Evolutionary conservation across 2,113 vertebrate genomes (phyloP).

Genomic region (Meriones unguiculatus): DNA sequence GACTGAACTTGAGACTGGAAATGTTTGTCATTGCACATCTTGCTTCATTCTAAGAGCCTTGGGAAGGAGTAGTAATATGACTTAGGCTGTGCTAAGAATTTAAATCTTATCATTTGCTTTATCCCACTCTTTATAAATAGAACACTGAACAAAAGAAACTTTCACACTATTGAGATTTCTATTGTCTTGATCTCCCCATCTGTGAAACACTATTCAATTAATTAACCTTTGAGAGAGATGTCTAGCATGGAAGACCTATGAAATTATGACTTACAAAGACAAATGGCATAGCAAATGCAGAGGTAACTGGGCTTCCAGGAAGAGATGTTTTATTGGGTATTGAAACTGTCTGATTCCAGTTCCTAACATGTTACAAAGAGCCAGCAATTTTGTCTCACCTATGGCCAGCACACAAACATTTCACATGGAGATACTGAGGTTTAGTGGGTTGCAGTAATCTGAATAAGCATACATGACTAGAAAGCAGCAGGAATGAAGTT

Average conservation of each 20-base stretch:
- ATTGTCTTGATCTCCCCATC: not conserved
- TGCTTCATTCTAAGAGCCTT: not conserved
- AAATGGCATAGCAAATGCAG: not conserved
- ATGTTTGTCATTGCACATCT: not conserved
- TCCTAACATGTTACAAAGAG: not conserved
- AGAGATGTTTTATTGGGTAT: not conserved
- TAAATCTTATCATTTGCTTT: not conserved
- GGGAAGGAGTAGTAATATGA: not conserved
- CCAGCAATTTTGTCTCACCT: not conserved
- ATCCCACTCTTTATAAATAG: conserved; percentile 5
- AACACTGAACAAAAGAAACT: not conserved
- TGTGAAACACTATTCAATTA: conserved; percentile 23
- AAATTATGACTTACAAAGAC: not conserved
- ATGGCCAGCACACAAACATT: not conserved
- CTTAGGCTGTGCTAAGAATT: not conserved
- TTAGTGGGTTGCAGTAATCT: not conserved
- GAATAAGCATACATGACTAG: not conserved
- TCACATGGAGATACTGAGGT: not conserved
- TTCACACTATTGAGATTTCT: not conserved
- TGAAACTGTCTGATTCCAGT: not conserved
- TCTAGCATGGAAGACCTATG: not conserved
- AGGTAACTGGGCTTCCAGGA: not conserved
- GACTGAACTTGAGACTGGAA: not conserved
- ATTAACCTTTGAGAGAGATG: not conserved
- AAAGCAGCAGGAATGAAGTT: not conserved